These are phyloP conservation scores for Microplitis manilae DNA, from an alignment of 2,888 invertebrate species.

Conservation along the genomic window DNA sequence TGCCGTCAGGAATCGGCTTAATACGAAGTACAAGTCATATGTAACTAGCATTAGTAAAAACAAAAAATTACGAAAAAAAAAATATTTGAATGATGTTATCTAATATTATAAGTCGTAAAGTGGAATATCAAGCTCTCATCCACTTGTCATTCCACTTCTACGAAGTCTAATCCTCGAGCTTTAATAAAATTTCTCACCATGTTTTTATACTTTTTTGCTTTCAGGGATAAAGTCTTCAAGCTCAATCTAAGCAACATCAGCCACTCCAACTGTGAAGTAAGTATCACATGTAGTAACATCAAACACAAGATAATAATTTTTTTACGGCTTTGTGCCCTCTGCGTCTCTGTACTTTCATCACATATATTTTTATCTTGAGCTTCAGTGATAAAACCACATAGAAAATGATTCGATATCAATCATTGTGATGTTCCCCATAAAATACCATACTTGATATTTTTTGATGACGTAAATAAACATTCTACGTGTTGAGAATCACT, in stretches of 20 bases:
- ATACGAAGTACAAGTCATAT: constrained; percentile 27
- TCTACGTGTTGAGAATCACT: background rate
- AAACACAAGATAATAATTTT: constrained; percentile 45
- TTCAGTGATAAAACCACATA: constrained; percentile 3
- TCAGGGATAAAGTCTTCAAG: constrained; percentile 87
- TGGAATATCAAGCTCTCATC: background rate
- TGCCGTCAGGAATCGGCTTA: constrained; percentile 52
- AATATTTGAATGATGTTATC: background rate
- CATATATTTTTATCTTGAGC: constrained; percentile 21
- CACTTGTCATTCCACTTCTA: constrained; percentile 9
- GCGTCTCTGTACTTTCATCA: background rate
- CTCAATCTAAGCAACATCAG: constrained; percentile 90
- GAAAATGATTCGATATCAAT: constrained; percentile 28
- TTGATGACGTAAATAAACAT: background rate
- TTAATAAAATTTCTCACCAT: constrained; percentile 26
- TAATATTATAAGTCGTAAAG: constrained; percentile 36
- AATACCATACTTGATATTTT: constrained; percentile 22
- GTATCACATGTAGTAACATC: constrained; percentile 60
- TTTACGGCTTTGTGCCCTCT: constrained; percentile 38
- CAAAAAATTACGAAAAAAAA: background rate
- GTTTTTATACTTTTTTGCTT: constrained; percentile 72
- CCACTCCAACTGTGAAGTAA: constrained; percentile 87
- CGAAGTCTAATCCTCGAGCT: constrained; percentile 13
- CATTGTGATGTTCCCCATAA: constrained; percentile 11
- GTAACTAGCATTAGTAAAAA: constrained; percentile 13